These are phyloP conservation scores for Ostrea edulis DNA, from an alignment of 1,140 invertebrate species.

Conservation along the genomic window DNA sequence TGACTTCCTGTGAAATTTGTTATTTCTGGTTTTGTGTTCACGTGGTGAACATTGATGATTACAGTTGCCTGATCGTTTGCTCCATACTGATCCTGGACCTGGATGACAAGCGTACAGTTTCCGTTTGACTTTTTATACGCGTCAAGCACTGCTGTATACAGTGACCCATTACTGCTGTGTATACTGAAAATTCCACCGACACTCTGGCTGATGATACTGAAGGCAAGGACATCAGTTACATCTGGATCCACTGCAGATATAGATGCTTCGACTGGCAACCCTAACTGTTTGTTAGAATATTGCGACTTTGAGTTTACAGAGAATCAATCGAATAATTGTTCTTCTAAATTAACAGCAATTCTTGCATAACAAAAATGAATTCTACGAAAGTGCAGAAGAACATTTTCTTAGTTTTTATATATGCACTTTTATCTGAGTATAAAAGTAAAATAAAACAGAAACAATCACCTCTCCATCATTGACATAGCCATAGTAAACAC, in stretches of 20 bases:
- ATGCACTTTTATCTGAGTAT: background rate
- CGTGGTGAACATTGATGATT: background rate
- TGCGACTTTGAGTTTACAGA: too few species aligned
- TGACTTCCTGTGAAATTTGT: background rate
- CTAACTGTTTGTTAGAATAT: background rate
- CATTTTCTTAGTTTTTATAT: background rate
- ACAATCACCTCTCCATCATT: background rate
- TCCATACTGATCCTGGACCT: background rate
- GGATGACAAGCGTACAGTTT: background rate
- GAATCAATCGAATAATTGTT: too few species aligned
- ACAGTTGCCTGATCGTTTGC: background rate
- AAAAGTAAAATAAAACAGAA: background rate
- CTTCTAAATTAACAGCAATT: too few species aligned
- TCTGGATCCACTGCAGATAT: slow-evolving; percentile 6
- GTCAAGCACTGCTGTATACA: background rate
- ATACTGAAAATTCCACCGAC: background rate
- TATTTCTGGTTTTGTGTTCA: background rate
- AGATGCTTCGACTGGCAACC: background rate
- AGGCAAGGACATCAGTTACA: background rate
- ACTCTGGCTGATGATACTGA: background rate
- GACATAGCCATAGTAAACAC: background rate
- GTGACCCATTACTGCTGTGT: background rate
- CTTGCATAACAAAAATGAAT: too few species aligned
- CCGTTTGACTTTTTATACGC: background rate
- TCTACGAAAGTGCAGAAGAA: too few species aligned